A percentile compares a stretch with the other conserved stretches of the same genome.
phyloP scores from a whole-genome alignment of 2,888 invertebrate species.

The Empis livida region DNA sequence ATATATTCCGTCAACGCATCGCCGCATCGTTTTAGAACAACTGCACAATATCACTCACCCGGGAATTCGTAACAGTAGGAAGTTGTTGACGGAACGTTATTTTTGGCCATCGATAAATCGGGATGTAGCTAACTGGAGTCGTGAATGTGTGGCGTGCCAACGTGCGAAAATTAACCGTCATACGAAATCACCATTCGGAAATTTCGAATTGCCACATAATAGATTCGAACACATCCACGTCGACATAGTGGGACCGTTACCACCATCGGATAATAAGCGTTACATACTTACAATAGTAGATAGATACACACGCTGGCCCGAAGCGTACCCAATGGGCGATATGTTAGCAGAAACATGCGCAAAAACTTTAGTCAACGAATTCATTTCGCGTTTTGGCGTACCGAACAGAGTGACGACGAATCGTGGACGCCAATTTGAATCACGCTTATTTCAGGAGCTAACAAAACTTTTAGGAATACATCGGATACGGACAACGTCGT shows the following conservation, averaged over 20 bases:
- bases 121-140: conserved; percentile 19
- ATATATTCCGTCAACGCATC: conserved; percentile 10
- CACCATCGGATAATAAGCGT: too few species aligned
- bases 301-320: too few species aligned
- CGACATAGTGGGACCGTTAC: too few species aligned
- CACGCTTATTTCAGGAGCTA: too few species aligned
- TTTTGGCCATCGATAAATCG: conserved; percentile 19
- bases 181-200: too few species aligned
- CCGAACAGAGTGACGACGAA: too few species aligned
- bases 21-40: not conserved
- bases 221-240: too few species aligned
- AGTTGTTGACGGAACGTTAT: conserved; percentile 14
- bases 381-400: too few species aligned
- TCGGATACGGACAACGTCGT: not conserved
- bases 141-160: conserved; percentile 18
- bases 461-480: not conserved
- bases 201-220: too few species aligned
- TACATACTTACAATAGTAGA: too few species aligned
- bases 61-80: conserved; percentile 11
- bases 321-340: not conserved
- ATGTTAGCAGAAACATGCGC: not conserved
- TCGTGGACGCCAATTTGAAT: too few species aligned
- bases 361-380: not conserved
- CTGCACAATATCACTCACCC: conserved; percentile 8
- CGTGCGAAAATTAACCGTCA: too few species aligned